phyloP scores from a whole-genome alignment of 2,888 invertebrate species.

The Allygus modestus region DNA sequence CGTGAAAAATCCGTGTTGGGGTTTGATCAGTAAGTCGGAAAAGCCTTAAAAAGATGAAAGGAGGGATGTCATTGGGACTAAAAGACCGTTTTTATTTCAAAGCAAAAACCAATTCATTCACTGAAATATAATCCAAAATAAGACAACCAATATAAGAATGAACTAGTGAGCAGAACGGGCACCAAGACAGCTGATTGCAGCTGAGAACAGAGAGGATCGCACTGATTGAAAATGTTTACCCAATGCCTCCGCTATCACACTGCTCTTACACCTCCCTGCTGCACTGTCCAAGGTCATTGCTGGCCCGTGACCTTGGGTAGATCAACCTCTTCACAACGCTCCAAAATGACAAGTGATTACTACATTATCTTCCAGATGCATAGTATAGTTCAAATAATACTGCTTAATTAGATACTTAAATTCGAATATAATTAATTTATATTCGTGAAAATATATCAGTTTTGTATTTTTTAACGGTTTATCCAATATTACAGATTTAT shows the following conservation, averaged over 20 bases:
- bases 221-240: neutral
- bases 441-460: neutral
- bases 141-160: neutral
- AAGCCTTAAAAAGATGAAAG: conserved; percentile 2
- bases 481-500: too few species aligned
- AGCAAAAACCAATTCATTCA: neutral
- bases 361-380: neutral
- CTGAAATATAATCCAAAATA: neutral
- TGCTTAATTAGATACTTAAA: neutral
- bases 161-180: neutral
- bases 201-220: neutral
- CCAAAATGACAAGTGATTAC: neutral
- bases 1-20: conserved; percentile 8
- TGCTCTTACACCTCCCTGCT: neutral
- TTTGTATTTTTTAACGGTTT: conserved; percentile 37
- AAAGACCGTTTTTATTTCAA: neutral
- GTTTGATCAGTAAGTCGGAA: neutral
- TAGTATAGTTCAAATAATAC: neutral
- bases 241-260: conserved; percentile 6
- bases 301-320: neutral
- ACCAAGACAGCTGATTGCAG: neutral
- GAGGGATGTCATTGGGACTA: neutral
- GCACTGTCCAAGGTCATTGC: neutral
- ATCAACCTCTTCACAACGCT: neutral
- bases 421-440: neutral